Evolutionary conservation across 2,113 vertebrate genomes (phyloP).

Genomic region (Chauna torquata): DNA sequence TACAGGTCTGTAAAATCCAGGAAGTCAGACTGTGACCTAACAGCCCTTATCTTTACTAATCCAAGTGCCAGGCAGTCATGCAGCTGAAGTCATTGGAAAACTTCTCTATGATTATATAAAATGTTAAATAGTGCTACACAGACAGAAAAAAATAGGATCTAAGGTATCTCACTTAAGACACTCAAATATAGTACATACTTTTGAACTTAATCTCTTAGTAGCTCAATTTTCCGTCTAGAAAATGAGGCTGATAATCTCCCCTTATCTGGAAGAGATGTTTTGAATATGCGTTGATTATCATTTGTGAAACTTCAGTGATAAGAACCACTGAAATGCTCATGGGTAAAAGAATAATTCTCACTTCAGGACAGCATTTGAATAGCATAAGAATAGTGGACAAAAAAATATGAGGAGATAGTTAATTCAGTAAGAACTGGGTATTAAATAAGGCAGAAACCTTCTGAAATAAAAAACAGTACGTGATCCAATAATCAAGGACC

Average conservation of each 20-base stretch:
- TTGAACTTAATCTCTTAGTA: neutral
- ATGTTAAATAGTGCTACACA: neutral
- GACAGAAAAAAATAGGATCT: neutral
- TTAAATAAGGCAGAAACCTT: neutral
- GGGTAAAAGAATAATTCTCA: neutral
- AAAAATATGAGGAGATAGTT: neutral
- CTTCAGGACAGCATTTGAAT: neutral
- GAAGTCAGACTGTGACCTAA: neutral
- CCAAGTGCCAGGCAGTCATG: neutral
- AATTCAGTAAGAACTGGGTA: neutral
- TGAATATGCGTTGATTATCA: neutral
- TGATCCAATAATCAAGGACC: neutral
- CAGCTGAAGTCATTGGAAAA: neutral
- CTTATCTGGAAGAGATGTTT: neutral
- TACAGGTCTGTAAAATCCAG: neutral
- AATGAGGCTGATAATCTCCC: neutral
- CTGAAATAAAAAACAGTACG: neutral
- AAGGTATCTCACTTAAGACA: neutral
- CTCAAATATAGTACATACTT: neutral
- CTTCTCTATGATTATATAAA: neutral
- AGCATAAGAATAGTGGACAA: neutral
- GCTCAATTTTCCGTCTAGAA: neutral
- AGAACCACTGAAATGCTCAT: neutral
- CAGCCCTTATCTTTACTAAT: neutral
- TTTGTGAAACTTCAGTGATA: neutral